These are phyloP conservation scores for Drosophila meridiana DNA, from an alignment of 2,888 invertebrate species.

Conservation along the genomic window DNA sequence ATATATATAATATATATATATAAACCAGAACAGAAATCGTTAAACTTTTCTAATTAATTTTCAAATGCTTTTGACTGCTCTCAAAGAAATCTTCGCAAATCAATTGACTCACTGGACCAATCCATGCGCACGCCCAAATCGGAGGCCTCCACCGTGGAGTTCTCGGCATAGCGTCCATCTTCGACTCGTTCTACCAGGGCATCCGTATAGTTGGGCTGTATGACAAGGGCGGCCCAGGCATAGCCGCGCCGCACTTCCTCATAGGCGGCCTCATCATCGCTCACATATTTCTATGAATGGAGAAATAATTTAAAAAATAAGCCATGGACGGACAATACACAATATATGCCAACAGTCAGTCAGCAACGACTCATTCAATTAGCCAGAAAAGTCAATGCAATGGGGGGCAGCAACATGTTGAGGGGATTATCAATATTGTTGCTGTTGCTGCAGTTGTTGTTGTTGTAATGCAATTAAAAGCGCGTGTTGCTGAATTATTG, in stretches of 20 bases:
- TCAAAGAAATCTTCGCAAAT: neutral
- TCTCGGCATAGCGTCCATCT: constrained; percentile 87
- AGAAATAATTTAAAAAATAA: neutral
- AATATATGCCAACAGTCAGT: constrained; percentile 54
- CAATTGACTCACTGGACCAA: constrained; percentile 90
- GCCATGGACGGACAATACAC: constrained; percentile 1
- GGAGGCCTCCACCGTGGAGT: constrained; percentile 87
- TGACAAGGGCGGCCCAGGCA: constrained; percentile 91
- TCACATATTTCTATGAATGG: constrained; percentile 86
- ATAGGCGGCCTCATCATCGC: constrained; percentile 88
- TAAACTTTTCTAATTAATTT: neutral
- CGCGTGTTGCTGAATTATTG: constrained; percentile 64
- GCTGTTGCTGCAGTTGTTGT: neutral
- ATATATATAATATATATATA: too few relatives aligned
- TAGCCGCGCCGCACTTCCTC: constrained; percentile 89
- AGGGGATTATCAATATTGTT: constrained; percentile 6
- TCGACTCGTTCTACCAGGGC: constrained; percentile 88
- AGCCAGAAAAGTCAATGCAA: constrained; percentile 58
- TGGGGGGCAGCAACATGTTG: constrained; percentile 13
- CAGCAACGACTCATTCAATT: constrained; percentile 52
- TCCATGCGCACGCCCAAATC: constrained; percentile 91
- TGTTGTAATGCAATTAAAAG: constrained; percentile 67
- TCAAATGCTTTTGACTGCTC: neutral
- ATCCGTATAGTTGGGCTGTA: constrained; percentile 91
- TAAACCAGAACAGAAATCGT: neutral